Evolutionary conservation across 2,888 invertebrate genomes (phyloP), one percentile per base, ranked within the genome.

Genomic region (Cancer borealis): DNA sequence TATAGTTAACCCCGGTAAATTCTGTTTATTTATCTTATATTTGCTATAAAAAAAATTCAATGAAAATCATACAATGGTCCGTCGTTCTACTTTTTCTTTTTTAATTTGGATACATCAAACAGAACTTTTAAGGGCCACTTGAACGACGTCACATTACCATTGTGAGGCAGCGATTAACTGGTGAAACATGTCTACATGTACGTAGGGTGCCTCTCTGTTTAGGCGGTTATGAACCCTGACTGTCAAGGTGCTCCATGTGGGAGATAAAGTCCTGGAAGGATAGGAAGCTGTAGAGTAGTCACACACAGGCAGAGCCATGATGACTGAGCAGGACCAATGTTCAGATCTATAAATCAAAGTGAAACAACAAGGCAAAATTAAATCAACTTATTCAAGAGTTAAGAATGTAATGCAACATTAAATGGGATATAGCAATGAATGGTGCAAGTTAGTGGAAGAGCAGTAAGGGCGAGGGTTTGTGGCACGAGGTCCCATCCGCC

Each of bases 361-460:
- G 73, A 73, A 8, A 3, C 1, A 10, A 26, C n/a, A 26, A 26
- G 26, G 73, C 26, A 73, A 73, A 73, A 26, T n/a, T 26, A 21
- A 73, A 26, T 26, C 26, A 4, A 73, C 73, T n/a, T 3, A 66
- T 26, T 8, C 3, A 26, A 73, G 21, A 21, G 2, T 21, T 60
- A 73, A 73, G n/a, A 26, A 26, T 26, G 73, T 8, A 73, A 73
- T n/a, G 26, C 66, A 73, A n/a, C n/a, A 73, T n/a, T n/a, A 26
- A 21, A 73, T n/a, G 0, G 73, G 26, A 21, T 73, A 73, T 26
- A 73, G n/a, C 73, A 14, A 8, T 39, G 39, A 84, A 84, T 39
- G 39, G 84, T 84, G 84, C 39, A 84, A n/a, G n/a, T 39, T 17
- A 84, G 84, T 84, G 84, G 84, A 30, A 39, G 84, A 84, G 84